Conservation (phyloP, 2,888 invertebrate species). For the Drosophila mimica region DNA sequence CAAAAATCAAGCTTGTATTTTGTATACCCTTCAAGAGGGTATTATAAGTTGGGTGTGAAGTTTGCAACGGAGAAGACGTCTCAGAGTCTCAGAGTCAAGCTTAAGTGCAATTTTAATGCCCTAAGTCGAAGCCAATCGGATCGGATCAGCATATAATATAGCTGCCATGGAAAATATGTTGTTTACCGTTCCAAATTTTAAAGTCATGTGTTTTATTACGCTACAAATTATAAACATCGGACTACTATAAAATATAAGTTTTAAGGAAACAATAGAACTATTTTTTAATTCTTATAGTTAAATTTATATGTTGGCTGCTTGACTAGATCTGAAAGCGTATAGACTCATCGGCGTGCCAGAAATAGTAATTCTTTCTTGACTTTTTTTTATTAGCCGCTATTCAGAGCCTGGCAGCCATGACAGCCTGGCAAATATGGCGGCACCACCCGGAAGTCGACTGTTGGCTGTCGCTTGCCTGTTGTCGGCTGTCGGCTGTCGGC, state of each 20-base stretch:
- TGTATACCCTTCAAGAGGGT: background rate
- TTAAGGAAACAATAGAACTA: background rate
- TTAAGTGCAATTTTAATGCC: background rate
- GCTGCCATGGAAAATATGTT: background rate
- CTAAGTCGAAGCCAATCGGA: background rate
- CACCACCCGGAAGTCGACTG: conserved; percentile 76
- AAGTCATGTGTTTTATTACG: background rate
- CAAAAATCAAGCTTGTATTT: conserved; percentile 64
- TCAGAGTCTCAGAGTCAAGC: background rate
- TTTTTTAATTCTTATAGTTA: background rate
- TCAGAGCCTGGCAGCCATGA: conserved; percentile 68
- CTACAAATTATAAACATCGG: too few species aligned
- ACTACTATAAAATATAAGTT: background rate
- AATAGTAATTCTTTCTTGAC: background rate
- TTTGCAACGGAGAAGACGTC: background rate
- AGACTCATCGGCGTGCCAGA: background rate
- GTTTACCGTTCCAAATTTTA: background rate
- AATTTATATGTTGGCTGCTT: background rate
- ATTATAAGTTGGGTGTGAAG: background rate
- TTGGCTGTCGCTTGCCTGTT: conserved; percentile 39
- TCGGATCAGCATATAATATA: background rate
- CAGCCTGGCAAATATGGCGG: conserved; percentile 68
- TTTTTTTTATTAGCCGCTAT: conserved; percentile 74
- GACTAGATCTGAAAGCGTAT: background rate
- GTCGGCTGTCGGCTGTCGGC: conserved; percentile 21